Evolutionary conservation across 2,888 invertebrate genomes (phyloP).

Genomic region (Diachrysia chrysitis): DNA sequence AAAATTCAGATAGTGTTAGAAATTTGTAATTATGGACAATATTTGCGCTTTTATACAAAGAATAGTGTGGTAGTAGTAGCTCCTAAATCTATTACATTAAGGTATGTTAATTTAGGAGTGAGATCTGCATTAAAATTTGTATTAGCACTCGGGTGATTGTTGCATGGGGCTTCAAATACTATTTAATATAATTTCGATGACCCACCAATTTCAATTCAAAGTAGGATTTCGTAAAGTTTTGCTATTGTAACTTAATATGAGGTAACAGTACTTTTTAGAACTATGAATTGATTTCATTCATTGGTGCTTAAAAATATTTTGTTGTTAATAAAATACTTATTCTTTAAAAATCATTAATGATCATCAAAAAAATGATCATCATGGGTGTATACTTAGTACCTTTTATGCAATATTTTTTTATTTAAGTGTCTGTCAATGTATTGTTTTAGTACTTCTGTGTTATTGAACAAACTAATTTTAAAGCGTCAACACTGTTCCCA

Average conservation of each 20-base stretch:
- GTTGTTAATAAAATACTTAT: not conserved
- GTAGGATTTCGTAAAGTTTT: too few relatives aligned
- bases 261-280: not conserved
- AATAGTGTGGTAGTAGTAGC: conserved; percentile 58
- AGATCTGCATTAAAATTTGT: conserved; percentile 10
- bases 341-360: not conserved
- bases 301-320: conserved; percentile 4
- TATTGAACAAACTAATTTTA: conserved; percentile 4
- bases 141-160: conserved; percentile 11
- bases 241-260: conserved; percentile 1
- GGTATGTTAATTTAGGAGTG: conserved; percentile 33
- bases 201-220: conserved; percentile 13
- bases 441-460: not conserved
- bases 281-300: not conserved
- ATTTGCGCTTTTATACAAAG: conserved; percentile 70
- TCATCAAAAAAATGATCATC: not conserved
- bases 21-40: conserved; percentile 64
- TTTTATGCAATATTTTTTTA: not conserved
- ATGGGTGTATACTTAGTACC: not conserved
- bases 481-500: not conserved
- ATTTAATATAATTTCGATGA: conserved; percentile 6
- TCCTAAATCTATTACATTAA: conserved; percentile 43
- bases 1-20: conserved; percentile 60
- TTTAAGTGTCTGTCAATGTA: not conserved
- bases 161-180: conserved; percentile 7